phyloP scores from a whole-genome alignment of 2,113 vertebrate species.

The Serinus canaria region DNA sequence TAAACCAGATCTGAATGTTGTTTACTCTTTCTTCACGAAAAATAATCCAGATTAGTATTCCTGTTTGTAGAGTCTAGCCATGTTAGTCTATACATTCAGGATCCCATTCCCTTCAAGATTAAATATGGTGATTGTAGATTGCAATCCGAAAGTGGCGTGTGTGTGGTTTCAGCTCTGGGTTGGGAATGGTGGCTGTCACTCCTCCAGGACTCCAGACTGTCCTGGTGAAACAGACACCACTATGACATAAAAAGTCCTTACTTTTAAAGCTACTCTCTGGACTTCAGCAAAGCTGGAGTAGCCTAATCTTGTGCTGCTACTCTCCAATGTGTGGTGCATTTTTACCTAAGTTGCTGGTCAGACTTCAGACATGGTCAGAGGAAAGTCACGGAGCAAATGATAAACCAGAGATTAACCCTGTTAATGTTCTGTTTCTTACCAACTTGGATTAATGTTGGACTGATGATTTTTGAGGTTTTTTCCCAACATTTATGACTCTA shows the following conservation, averaged over 20 bases:
- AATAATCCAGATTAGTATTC: not conserved
- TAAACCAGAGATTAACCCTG: not conserved
- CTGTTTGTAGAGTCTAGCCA: not conserved
- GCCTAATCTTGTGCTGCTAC: not conserved
- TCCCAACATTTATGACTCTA: not conserved
- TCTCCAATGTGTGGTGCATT: accelerated
- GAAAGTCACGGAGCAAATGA: not conserved
- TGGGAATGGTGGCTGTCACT: accelerated
- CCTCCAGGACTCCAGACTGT: not conserved
- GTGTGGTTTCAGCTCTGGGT: not conserved
- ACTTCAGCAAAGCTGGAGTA: not conserved
- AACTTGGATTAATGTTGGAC: not conserved
- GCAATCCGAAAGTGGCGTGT: accelerated
- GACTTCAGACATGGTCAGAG: not conserved
- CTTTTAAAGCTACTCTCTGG: not conserved
- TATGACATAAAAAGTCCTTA: not conserved
- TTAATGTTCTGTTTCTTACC: not conserved
- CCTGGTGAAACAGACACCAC: accelerated
- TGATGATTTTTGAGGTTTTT: not conserved
- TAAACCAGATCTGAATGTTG: not conserved
- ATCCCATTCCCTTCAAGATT: not conserved
- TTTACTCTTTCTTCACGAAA: not conserved
- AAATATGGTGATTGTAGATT: not conserved
- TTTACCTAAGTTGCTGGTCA: not conserved
- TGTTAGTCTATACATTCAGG: not conserved